Percentiles rank a stretch among this genome's conserved stretches.
These are phyloP conservation scores for Hydrocynus forskahlii DNA, from an alignment of 2,797 vertebrate genomes.

Conservation along the genomic window DNA sequence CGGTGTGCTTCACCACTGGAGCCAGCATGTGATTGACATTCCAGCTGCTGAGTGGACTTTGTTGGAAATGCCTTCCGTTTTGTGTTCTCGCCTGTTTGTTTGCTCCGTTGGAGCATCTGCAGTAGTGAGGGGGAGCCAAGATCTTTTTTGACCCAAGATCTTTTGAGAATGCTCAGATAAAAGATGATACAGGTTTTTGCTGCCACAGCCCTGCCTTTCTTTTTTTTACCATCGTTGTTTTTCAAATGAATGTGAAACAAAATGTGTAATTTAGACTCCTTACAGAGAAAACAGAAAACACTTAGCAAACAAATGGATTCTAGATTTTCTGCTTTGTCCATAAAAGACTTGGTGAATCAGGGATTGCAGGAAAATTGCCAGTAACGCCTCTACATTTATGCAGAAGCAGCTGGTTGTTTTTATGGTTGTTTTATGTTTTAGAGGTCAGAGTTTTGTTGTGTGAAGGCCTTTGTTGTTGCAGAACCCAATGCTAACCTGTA, in stretches of 20 bases:
- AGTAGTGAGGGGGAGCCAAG: background rate
- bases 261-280: background rate
- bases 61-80: background rate
- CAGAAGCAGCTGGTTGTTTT: background rate
- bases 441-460: conserved; percentile 3
- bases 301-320: too few species aligned
- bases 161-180: background rate
- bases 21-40: conserved; percentile 50
- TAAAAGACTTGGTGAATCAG: conserved; percentile 12
- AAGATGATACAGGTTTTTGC: too few species aligned
- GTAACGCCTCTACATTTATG: background rate
- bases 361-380: background rate
- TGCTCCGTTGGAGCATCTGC: background rate
- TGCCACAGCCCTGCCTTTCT: background rate
- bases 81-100: background rate
- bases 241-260: background rate
- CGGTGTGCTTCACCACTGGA: conserved; percentile 63
- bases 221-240: background rate
- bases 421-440: too few species aligned
- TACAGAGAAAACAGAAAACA: too few species aligned
- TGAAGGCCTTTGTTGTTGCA: background rate
- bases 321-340: background rate
- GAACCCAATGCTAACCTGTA: background rate
- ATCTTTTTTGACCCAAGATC: background rate
- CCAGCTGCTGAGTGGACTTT: background rate